Percentiles rank a stretch among this genome's conserved stretches.
These are phyloP conservation scores for Pseudochirops corinnae DNA, from an alignment of 2,797 vertebrate genomes.

Conservation along the genomic window DNA sequence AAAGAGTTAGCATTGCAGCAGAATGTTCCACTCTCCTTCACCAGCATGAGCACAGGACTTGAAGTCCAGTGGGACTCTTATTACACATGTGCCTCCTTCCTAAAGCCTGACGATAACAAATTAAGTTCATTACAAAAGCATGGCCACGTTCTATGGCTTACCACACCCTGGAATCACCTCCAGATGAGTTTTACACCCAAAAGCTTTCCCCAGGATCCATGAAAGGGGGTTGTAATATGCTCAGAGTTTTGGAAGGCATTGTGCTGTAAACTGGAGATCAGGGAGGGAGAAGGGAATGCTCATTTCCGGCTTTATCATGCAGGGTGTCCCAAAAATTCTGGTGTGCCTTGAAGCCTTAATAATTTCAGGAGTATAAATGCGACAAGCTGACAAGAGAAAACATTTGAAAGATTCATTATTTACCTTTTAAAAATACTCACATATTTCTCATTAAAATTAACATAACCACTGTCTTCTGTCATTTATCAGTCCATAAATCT, in stretches of 20 bases:
- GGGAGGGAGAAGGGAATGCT: not conserved
- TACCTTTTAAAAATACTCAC: not conserved
- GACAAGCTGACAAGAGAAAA: not conserved
- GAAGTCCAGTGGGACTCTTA: not conserved
- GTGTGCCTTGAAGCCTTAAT: not conserved
- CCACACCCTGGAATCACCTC: not conserved
- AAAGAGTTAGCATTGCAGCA: not conserved
- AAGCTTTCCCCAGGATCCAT: not conserved
- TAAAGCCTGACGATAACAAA: not conserved
- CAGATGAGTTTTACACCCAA: not conserved
- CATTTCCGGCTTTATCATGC: not conserved
- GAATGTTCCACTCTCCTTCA: not conserved
- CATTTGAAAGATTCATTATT: not conserved
- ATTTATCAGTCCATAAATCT: not conserved
- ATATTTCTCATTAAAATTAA: not conserved
- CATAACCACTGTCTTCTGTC: not conserved
- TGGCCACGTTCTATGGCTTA: not conserved
- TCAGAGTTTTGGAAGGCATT: not conserved
- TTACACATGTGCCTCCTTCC: not conserved
- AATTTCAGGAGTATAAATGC: not conserved
- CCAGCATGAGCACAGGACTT: not conserved
- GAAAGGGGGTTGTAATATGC: not conserved
- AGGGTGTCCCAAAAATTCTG: not conserved
- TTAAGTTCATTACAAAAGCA: slow-evolving; percentile 6
- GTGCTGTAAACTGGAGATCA: not conserved